Evolutionary conservation across 1,140 invertebrate genomes (phyloP), one percentile per base, ranked within the genome.

Genomic region (Scaptodrosophila lebanonensis): DNA sequence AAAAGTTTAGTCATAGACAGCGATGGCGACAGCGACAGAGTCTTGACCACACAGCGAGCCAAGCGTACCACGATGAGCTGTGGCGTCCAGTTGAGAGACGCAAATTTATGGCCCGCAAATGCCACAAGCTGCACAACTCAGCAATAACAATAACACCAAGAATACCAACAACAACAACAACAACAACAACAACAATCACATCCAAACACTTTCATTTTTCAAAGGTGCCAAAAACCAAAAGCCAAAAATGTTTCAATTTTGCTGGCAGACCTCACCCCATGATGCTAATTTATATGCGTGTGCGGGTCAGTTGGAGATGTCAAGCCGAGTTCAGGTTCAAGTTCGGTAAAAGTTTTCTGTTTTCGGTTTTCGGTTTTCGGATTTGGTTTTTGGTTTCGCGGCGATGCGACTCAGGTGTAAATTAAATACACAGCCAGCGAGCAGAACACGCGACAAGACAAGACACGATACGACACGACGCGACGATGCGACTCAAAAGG

Each of bases 131-230:
- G 52, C 62, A 66, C 56, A 49, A 40, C 54, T 49, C 16, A 17
- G 12, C 36, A 29, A 25, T 30, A 9, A 32, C 33, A 49, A 4
- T 8, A n/a, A 35, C 29, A 48, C 9, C 29, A 49, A 48, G 7
- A n/a, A 11, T 2, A 18, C 18, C 36, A 50, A 38, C 38, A 33
- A 39, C 35, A 50, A 9, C 20, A 16, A 11, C 13, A 50, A 50
- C 11, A n/a, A 15, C 20, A 15, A 12, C n/a, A 57, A 79, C 65
- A 68, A 69, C 40, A 65, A 73, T 69, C 60, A 61, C 82, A 82
- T 66, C 29, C 68, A 56, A 79, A 79, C 73, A 82, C 75, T 82
- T 82, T 82, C 75, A 82, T 82, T 82, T 82, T 82, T 82, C 62
- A 61, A 60, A 60, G 45, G 40, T 43, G 43, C 43, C 45, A 43